These are phyloP conservation scores for Hirtodrosophila alboralis DNA, from an alignment of 2,888 invertebrate species.

Conservation along the genomic window DNA sequence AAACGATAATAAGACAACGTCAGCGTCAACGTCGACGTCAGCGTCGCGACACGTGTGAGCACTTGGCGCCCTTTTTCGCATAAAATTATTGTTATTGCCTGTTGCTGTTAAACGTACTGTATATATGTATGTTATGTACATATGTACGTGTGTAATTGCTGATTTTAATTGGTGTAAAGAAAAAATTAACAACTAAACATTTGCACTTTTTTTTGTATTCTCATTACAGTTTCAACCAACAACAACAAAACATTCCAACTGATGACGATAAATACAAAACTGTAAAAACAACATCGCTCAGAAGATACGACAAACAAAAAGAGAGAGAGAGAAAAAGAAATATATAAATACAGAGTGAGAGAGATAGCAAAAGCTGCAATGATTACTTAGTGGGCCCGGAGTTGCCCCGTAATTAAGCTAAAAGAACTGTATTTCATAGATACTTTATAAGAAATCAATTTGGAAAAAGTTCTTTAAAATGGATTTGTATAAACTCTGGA, in stretches of 20 bases:
- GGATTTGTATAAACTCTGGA: no score
- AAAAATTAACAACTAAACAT: conserved; percentile 39
- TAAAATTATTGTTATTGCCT: conserved; percentile 55
- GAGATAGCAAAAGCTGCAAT: conserved; percentile 36
- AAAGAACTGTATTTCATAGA: conserved; percentile 16
- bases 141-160: conserved; percentile 9
- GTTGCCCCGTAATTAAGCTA: conserved; percentile 22
- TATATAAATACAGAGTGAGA: no score
- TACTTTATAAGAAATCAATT: conserved; percentile 5
- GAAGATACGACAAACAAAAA: conserved; percentile 3
- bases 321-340: conserved; percentile 8
- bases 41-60: conserved; percentile 65
- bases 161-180: conserved; percentile 12
- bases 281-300: conserved; percentile 27
- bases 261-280: conserved; percentile 28
- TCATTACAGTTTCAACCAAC: conserved; percentile 55
- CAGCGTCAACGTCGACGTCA: conserved; percentile 29
- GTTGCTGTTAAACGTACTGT: conserved; percentile 11
- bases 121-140: conserved; percentile 1
- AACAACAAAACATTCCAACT: conserved; percentile 51
- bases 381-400: conserved; percentile 60
- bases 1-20: conserved; percentile 26
- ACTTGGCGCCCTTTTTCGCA: conserved; percentile 77
- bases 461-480: conserved; percentile 21
- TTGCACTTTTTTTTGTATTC: conserved; percentile 34